These are phyloP conservation scores for Phengaris arion DNA, from an alignment of 2,888 invertebrate species.

Conservation along the genomic window DNA sequence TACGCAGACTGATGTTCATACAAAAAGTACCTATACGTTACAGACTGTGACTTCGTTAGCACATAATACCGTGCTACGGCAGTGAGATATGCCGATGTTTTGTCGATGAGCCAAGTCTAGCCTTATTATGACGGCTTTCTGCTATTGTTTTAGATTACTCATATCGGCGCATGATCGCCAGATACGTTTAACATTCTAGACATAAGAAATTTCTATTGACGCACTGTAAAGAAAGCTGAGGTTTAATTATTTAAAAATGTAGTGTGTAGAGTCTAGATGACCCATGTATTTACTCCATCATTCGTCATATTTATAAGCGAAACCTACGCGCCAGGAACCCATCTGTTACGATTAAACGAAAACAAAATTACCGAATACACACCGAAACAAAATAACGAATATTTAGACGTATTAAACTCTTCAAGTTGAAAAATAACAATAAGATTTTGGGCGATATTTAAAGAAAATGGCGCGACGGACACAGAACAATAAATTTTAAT, in stretches of 20 bases:
- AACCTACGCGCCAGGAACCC: not conserved
- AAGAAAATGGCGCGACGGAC: conserved; percentile 16
- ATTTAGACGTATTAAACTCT: conserved; percentile 8
- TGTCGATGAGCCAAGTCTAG: conserved; percentile 45
- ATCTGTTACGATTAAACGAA: not conserved
- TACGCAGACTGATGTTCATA: conserved; percentile 59
- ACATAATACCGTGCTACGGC: conserved; percentile 43
- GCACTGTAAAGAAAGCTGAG: not conserved
- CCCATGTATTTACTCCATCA: not conserved
- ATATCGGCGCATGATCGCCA: conserved; percentile 22
- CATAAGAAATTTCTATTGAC: conserved; percentile 15
- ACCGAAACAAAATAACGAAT: no score
- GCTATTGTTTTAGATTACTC: conserved; percentile 38
- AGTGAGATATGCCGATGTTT: conserved; percentile 40
- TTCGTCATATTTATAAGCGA: not conserved
- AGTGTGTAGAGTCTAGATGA: no score
- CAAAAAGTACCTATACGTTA: conserved; percentile 49
- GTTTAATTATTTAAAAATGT: not conserved
- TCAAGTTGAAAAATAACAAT: conserved; percentile 14
- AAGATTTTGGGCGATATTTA: conserved; percentile 16
- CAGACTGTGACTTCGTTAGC: conserved; percentile 43
- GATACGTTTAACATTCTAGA: conserved; percentile 17
- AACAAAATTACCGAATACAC: not conserved
- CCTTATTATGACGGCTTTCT: conserved; percentile 39
- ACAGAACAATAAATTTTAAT: conserved; percentile 27